Base-by-base conservation (phyloP, 2,113 vertebrate genomes). In the Suricata suricatta region DNA sequence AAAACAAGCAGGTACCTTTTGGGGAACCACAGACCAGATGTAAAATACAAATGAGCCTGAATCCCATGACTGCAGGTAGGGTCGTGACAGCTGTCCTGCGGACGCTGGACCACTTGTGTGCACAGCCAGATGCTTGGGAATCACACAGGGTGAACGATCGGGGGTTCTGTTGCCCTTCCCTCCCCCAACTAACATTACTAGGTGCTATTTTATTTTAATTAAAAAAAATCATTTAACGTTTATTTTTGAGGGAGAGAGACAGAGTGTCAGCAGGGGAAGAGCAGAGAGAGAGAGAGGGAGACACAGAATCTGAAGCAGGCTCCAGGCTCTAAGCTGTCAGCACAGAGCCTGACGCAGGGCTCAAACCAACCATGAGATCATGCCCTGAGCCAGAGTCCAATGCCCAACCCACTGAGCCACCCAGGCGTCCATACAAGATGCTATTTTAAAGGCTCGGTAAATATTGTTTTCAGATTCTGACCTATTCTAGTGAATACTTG, bases 111-210 rank as follows among this genome's bases (percentile, higher is more conserved):
- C 27, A 31, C 88, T 72, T 33, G 4, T 7, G 13, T 8, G 0
- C 44, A 29, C 3, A 14, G 35, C 10, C 21, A 38, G 63, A 41
- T 6, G 8, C 21, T n/a, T 47, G 25, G n/a, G 17, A 63, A 81
- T 77, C n/a, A 9, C 1, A 10, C 0, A 14, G 57, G 7, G 3
- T 23, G 44, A 57, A 77, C 1, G 0, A 7, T 44, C 33, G 0
- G 41, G n/a, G 23, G 50, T 54, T 31, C 64, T 17, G 21, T 7
- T 52, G 25, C 23, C 23, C 7, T 5, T 38, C 27, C 41, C 41
- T 5, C 27, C 14, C 47, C 3, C 16, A 19, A 64, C 7, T 7
- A 71, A 29, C 27, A 69, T 15, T 3, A 71, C 9, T n/a, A 71
- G 29, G 57, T 25, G 23, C 4, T 6, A 25, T 17, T 27, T 41